These are phyloP conservation scores for Trissolcus basalis DNA, from an alignment of 1,140 invertebrate genomes.

Conservation along the genomic window DNA sequence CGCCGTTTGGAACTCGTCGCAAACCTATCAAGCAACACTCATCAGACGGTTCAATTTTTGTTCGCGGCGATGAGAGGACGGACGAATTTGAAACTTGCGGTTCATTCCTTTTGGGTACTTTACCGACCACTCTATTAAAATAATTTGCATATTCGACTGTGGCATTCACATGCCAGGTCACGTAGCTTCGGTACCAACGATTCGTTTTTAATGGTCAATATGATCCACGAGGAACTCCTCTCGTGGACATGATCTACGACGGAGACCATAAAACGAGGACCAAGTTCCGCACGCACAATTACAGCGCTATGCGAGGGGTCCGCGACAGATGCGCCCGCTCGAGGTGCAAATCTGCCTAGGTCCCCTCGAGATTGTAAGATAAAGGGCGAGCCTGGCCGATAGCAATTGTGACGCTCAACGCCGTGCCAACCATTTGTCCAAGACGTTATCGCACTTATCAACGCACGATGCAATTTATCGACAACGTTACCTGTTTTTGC, in stretches of 20 bases:
- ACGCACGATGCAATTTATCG: conserved; percentile 16
- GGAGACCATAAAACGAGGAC: too few relatives aligned
- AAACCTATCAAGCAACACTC: too few relatives aligned
- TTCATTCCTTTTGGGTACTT: too few relatives aligned
- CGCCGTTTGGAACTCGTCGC: too few relatives aligned
- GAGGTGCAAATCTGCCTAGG: conserved; percentile 21
- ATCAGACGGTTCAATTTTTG: too few relatives aligned
- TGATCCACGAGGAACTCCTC: conserved; percentile 3
- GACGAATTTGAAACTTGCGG: too few relatives aligned
- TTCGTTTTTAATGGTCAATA: conserved; percentile 26
- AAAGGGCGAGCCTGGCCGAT: conserved; percentile 30
- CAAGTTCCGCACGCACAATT: conserved; percentile 31
- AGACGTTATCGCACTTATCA: conserved; percentile 53
- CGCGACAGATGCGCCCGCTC: conserved; percentile 55
- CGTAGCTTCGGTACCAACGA: conserved; percentile 23
- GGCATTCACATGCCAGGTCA: conserved; percentile 31
- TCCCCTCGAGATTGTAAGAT: conserved; percentile 48
- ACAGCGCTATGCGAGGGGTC: conserved; percentile 18
- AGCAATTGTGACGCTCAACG: too few relatives aligned
- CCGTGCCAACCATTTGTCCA: too few relatives aligned
- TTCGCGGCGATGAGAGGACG: too few relatives aligned
- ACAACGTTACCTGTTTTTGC: conserved; percentile 19
- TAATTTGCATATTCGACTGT: conserved; percentile 19
- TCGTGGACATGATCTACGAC: too few relatives aligned
- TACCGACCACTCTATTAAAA: background rate